Base-by-base conservation (phyloP, 2,888 invertebrate genomes). In the Abrostola triplasia region DNA sequence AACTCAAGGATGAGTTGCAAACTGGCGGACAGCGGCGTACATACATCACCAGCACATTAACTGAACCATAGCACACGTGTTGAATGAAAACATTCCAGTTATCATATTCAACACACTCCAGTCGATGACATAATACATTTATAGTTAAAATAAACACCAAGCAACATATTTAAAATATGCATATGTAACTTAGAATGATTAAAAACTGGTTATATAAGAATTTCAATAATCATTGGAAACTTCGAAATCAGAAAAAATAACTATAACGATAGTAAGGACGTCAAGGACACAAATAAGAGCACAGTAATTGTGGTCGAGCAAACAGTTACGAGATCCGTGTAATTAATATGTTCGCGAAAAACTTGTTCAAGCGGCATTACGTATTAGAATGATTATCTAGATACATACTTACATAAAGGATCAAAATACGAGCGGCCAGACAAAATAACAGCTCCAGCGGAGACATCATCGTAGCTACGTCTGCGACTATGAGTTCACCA, bases 401-500 rank as follows among this genome's bases (percentile, higher is more conserved):
- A 59, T 67, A 86, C 85, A 13, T 44, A 86, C 85, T 86, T 68
- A 86, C 86, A 65, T 81, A 81, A 54, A 85, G 73, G 11, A 80
- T 63, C 36, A 84, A 62, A 74, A 86, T 71, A 60, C 82, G 83
- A 60, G 76, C 70, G 42, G 82, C 64, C 62, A 81, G 67, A 59
- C 67, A 77, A 57, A 85, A 71, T 47, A 85, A 64, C 49, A 83
- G 69, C 73, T 84, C 78, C 42, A 82, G 59, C 50, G 73, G 67
- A 58, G 72, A 68, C 79, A 76, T 74, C 24, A 57, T 53, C 59
- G 44, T 53, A 52, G 49, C 65, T 72, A 47, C 52, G 63, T 52
- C 44, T 57, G 70, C 64, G 76, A 72, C 70, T 70, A 72, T 85
- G 84, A 89, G 85, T 84, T 86, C 87, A 87, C 81, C 73, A 59